A percentile compares a stretch with the other conserved stretches of the same genome.
These are phyloP conservation scores for Stenoptilia bipunctidactyla DNA, from an alignment of 2,888 invertebrate genomes.

Conservation along the genomic window DNA sequence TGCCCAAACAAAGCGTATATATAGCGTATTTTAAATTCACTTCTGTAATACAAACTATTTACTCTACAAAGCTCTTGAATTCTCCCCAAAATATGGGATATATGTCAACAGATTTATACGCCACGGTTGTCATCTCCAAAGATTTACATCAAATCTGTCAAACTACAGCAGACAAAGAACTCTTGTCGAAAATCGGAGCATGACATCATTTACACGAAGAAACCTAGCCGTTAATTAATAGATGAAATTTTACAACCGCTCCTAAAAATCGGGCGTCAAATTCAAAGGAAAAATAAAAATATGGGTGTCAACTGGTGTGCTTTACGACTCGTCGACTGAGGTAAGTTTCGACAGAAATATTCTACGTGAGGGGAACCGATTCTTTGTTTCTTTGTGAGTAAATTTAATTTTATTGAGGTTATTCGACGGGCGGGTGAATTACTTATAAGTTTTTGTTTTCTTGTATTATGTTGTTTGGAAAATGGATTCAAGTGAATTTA, in stretches of 20 bases:
- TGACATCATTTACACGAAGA: conserved; percentile 68
- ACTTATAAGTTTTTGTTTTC: too few relatives aligned
- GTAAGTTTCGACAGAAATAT: conserved; percentile 22
- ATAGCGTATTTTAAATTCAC: too few relatives aligned
- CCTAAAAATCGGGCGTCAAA: conserved; percentile 6
- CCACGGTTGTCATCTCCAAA: conserved; percentile 46
- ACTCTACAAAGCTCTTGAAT: too few relatives aligned
- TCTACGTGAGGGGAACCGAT: conserved; percentile 31
- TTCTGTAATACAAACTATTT: too few relatives aligned
- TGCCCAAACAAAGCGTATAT: too few relatives aligned
- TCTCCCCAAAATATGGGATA: too few relatives aligned
- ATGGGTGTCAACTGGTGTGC: conserved; percentile 32
- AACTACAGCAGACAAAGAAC: conserved; percentile 52
- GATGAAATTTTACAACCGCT: conserved; percentile 30
- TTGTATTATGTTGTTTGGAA: too few relatives aligned
- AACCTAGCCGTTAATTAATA: conserved; percentile 36
- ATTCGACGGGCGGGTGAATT: too few relatives aligned
- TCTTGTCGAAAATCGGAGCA: conserved; percentile 44
- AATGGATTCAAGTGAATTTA: too few relatives aligned
- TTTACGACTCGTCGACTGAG: conserved; percentile 49
- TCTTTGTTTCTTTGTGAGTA: conserved; percentile 35
- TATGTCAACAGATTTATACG: conserved; percentile 35
- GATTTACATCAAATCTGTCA: conserved; percentile 57
- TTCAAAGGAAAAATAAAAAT: conserved; percentile 56
- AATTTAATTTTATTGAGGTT: too few relatives aligned